Base-by-base conservation (phyloP, 2,888 invertebrate genomes). In the Osedax fenrisi region DNA sequence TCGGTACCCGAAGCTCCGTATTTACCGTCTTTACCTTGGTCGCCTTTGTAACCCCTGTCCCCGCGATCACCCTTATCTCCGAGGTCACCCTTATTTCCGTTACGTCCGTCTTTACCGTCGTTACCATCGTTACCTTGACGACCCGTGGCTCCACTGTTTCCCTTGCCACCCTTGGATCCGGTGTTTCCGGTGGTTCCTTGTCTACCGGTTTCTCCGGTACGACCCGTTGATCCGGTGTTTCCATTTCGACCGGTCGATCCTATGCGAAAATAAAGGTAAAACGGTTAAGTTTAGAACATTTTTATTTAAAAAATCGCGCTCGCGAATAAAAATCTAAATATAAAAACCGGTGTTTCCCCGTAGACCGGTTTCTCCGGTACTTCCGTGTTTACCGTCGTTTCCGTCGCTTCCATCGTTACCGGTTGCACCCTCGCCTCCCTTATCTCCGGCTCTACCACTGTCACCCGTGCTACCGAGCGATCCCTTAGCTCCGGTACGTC, bases 151-250 rank as follows among this genome's bases (percentile, higher is more conserved):
- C 76, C 76, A 24, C 26, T 68, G 26, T 26, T 25, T 10, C 77
- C 77, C 64, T 72, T 74, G 26, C 21, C 17, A 67, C 75, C 92
- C 93, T 84, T 92, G 21, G 64, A n/a, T 17, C 76, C 76, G 22
- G 71, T 71, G 22, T 68, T 10, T 24, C 77, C 77, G 71, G 76
- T 77, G 17, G 25, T 27, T 27, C 77, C 77, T 25, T 25, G 24
- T n/a, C 21, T 23, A 22, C 68, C 68, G 2, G 23, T 26, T 5
- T 25, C 22, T n/a, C 68, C 68, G 5, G 25, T 26, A 13, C 26
- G 27, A n/a, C 68, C 68, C 13, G 26, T 25, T n/a, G 13, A 24
- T 26, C 68, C 68, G 21, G 68, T 68, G n/a, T 22, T 25, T 17
- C 68, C 68, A 26, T 22, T 26, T 26, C 26, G 25, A 2, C 68